A percentile compares a stretch with the other conserved stretches of the same genome.
Conservation (phyloP, 2,888 invertebrate genomes). For the Phengaris arion region DNA sequence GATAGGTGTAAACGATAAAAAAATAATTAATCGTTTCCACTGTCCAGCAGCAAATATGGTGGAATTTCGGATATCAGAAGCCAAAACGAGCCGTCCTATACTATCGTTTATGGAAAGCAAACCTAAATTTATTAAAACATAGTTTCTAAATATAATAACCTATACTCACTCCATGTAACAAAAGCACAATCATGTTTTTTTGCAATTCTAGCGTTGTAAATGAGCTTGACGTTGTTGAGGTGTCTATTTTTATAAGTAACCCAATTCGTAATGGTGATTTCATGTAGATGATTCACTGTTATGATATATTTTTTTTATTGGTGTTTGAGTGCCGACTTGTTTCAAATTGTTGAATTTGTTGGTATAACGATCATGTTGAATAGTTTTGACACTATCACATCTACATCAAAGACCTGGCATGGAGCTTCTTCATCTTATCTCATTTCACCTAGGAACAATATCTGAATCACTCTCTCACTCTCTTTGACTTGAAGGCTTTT, state of each 20-base stretch:
- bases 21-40: not conserved
- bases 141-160: not conserved
- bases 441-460: not conserved
- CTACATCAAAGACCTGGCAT: not conserved
- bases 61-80: not conserved
- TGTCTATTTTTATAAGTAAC: constrained; percentile 10
- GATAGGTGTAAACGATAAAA: not conserved
- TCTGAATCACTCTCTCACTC: no score
- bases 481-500: no score
- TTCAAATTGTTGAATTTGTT: no score
- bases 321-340: not conserved
- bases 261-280: constrained; percentile 20
- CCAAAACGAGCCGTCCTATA: no score
- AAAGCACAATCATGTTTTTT: constrained; percentile 36
- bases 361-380: not conserved
- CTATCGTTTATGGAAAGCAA: no score
- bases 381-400: not conserved
- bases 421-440: not conserved
- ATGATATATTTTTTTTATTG: constrained; percentile 11
- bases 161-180: not conserved
- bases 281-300: constrained; percentile 21
- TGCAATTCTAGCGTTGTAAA: constrained; percentile 33
- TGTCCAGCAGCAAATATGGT: not conserved
- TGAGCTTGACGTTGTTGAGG: constrained; percentile 24
- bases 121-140: no score